These are phyloP conservation scores for Eudorcas thomsonii DNA, from an alignment of 2,113 vertebrate genomes.

Conservation along the genomic window DNA sequence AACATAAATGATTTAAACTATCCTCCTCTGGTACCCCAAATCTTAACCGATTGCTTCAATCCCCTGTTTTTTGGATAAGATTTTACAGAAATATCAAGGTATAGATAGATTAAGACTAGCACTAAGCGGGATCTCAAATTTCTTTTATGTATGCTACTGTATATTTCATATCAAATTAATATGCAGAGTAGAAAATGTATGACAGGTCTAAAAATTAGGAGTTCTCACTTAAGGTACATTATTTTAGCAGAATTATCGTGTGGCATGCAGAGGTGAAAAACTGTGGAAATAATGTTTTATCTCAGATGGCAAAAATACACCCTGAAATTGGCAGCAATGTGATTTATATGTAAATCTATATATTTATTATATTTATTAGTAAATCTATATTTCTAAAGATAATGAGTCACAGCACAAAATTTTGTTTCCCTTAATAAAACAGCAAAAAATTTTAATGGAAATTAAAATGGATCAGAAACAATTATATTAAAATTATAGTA, in stretches of 20 bases:
- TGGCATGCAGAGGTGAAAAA: not conserved
- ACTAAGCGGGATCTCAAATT: not conserved
- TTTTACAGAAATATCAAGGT: not conserved
- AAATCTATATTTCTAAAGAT: not conserved
- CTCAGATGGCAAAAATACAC: slow-evolving; percentile 21
- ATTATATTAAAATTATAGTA: slow-evolving; percentile 33
- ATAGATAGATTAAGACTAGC: not conserved
- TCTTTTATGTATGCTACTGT: not conserved
- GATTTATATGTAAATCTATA: slow-evolving; percentile 16
- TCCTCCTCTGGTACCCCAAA: not conserved
- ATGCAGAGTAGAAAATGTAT: not conserved
- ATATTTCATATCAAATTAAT: not conserved
- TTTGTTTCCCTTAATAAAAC: not conserved
- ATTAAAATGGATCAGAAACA: slow-evolving; percentile 18
- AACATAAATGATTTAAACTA: not conserved
- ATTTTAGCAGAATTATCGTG: not conserved
- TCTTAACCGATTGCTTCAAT: not conserved
- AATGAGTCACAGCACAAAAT: slow-evolving; percentile 45
- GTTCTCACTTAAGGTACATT: not conserved
- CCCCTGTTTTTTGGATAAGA: not conserved
- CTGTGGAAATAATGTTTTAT: slow-evolving; percentile 7
- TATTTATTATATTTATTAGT: not conserved
- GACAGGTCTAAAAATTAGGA: not conserved
- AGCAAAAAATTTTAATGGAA: not conserved
- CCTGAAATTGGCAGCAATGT: slow-evolving; percentile 11